Evolutionary conservation across 35 echinoderm and acorn worm species (phyloP).

Genomic region (Chiridota heheva): DNA sequence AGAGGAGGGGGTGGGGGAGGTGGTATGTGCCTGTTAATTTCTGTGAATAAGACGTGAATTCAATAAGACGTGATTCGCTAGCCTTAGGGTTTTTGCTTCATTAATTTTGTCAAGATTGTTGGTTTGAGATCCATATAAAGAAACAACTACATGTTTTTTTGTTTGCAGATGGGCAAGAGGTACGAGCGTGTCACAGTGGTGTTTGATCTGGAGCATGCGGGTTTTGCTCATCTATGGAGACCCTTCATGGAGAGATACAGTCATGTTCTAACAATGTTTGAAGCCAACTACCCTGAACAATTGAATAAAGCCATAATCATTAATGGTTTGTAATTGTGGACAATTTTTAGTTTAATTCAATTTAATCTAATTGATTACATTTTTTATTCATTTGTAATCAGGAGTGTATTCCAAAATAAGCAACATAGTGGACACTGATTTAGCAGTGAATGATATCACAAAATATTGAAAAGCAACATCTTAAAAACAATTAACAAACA

Average conservation of each 20-base stretch:
- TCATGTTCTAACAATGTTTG: conserved; percentile 50
- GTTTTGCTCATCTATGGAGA: conserved; percentile 58
- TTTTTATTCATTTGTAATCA: too few species aligned
- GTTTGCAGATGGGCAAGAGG: conserved; percentile 24
- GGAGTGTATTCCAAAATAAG: too few species aligned
- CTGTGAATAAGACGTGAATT: too few species aligned
- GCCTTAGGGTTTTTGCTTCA: background rate
- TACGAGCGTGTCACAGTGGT: conserved; percentile 47
- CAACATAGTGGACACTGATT: too few species aligned
- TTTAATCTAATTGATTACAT: too few species aligned
- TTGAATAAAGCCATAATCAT: conserved; percentile 52
- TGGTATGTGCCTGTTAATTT: too few species aligned
- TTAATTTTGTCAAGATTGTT: background rate
- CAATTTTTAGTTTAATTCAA: background rate
- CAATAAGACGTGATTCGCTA: background rate
- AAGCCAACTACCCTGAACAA: conserved; percentile 82
- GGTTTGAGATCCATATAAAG: background rate
- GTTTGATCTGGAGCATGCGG: conserved; percentile 66
- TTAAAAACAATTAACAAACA: too few species aligned
- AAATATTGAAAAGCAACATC: too few species aligned
- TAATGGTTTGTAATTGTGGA: conserved; percentile 44
- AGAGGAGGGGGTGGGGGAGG: too few species aligned
- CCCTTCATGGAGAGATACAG: conserved; percentile 61
- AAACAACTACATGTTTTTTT: background rate
- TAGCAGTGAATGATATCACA: too few species aligned